phyloP scores from a whole-genome alignment of 2,888 invertebrate genomes.

The Abrostola triplasia region DNA sequence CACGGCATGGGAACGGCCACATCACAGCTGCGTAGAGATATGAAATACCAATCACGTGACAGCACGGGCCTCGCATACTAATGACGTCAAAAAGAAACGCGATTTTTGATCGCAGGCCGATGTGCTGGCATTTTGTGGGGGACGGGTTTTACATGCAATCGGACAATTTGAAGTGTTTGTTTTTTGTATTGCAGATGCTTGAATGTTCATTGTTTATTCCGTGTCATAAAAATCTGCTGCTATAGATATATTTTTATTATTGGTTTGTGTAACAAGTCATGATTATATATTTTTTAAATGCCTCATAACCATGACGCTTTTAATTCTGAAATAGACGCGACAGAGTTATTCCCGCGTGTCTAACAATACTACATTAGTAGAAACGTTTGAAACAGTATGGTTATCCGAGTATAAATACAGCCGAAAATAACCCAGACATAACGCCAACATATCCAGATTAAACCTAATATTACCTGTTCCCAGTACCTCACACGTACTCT shows the following conservation, averaged over 20 bases:
- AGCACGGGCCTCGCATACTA: conserved; percentile 45
- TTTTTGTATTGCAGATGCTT: conserved; percentile 13
- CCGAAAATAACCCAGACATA: background rate
- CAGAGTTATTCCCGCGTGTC: too few species aligned
- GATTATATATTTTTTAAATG: too few species aligned
- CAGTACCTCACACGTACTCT: background rate
- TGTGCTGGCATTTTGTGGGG: conserved; percentile 47
- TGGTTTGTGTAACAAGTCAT: too few species aligned
- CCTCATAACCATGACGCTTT: too few species aligned
- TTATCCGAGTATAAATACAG: too few species aligned
- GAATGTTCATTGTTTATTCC: conserved; percentile 4
- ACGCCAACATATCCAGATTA: background rate
- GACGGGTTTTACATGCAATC: conserved; percentile 26
- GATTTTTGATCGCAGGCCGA: conserved; percentile 41
- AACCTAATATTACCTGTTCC: background rate
- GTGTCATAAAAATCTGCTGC: background rate
- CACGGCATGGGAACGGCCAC: conserved; percentile 48
- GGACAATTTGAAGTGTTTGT: conserved; percentile 1
- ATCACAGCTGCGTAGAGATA: conserved; percentile 48
- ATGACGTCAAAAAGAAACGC: conserved; percentile 28
- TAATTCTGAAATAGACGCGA: too few species aligned
- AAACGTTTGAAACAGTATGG: too few species aligned
- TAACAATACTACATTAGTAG: too few species aligned
- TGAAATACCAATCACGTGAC: conserved; percentile 60
- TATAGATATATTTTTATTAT: background rate